These are phyloP conservation scores for Synchiropus splendidus DNA, from an alignment of 2,113 vertebrate species.

Conservation along the genomic window DNA sequence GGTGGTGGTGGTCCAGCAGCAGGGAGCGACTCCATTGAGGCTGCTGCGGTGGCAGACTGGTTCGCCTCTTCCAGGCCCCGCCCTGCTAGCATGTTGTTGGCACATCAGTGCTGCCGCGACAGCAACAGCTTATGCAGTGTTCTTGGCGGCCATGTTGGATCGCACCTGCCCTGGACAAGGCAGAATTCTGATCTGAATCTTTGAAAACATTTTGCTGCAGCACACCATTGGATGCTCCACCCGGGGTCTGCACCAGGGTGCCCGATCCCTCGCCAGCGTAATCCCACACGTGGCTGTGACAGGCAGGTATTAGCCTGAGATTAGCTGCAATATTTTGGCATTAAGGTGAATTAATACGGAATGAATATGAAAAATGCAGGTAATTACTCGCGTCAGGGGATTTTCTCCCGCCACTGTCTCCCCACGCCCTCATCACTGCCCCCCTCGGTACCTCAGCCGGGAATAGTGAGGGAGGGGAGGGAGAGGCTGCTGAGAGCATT, in stretches of 20 bases:
- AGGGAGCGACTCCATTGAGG: neutral
- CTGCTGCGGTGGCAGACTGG: too few relatives aligned
- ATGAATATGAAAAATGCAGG: constrained; percentile 55
- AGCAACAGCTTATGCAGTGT: too few relatives aligned
- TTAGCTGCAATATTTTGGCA: constrained; percentile 70
- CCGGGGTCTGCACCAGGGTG: too few relatives aligned
- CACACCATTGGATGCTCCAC: neutral
- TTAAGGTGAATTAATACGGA: constrained; percentile 66
- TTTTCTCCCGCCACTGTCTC: constrained; percentile 38
- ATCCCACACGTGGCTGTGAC: constrained; percentile 46
- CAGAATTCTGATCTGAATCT: neutral
- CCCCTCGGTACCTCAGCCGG: constrained; percentile 8
- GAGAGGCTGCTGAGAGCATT: constrained; percentile 29
- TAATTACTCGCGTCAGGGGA: constrained; percentile 62
- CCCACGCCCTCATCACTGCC: constrained; percentile 3
- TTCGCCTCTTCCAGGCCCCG: too few relatives aligned
- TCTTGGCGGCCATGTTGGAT: constrained; percentile 25
- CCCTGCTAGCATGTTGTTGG: too few relatives aligned
- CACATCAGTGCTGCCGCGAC: too few relatives aligned
- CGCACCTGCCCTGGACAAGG: neutral
- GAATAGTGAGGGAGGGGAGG: constrained; percentile 3
- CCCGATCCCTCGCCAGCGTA: constrained; percentile 16
- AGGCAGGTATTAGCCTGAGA: constrained; percentile 60
- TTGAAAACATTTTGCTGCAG: neutral
- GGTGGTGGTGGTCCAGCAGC: neutral